These are phyloP conservation scores for Lordiphosa stackelbergi DNA, from an alignment of 1,140 invertebrate species.

Conservation along the genomic window DNA sequence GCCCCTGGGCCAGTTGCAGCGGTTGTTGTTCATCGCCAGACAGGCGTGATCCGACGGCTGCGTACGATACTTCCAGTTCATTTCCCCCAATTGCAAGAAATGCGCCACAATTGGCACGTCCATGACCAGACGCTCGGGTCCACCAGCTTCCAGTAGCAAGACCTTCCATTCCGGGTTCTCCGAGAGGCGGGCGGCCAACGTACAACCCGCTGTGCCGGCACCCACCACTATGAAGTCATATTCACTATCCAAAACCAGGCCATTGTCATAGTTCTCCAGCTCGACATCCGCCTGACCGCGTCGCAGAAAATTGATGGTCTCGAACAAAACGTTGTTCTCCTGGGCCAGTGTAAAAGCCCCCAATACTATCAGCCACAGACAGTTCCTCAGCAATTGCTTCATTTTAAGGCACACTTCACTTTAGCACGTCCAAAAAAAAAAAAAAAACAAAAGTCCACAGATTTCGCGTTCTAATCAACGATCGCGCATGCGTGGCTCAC, in stretches of 20 bases:
- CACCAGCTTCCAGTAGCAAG: constrained; percentile 84
- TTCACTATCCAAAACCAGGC: constrained; percentile 51
- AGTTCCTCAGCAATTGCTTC: constrained; percentile 14
- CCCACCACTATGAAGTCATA: constrained; percentile 85
- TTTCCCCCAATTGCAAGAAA: constrained; percentile 80
- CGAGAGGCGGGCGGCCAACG: constrained; percentile 82
- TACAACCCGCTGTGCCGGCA: constrained; percentile 85
- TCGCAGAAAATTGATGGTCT: constrained; percentile 65
- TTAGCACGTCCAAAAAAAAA: constrained; percentile 33
- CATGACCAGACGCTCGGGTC: constrained; percentile 81
- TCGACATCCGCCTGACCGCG: constrained; percentile 53
- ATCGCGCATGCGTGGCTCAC: constrained; percentile 26
- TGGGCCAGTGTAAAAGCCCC: constrained; percentile 25
- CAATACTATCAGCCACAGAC: background rate
- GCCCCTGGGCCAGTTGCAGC: constrained; percentile 85
- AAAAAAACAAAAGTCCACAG: constrained; percentile 4
- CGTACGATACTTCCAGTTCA: constrained; percentile 85
- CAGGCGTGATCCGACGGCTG: constrained; percentile 79
- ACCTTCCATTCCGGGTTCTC: constrained; percentile 82
- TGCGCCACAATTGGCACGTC: constrained; percentile 83
- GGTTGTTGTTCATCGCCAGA: constrained; percentile 78
- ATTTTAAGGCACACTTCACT: constrained; percentile 22
- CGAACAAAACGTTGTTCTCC: constrained; percentile 62
- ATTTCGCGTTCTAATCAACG: constrained; percentile 7
- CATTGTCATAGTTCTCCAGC: constrained; percentile 73